phyloP scores from a whole-genome alignment of 2,113 vertebrate species.

The Capreolus pygargus region DNA sequence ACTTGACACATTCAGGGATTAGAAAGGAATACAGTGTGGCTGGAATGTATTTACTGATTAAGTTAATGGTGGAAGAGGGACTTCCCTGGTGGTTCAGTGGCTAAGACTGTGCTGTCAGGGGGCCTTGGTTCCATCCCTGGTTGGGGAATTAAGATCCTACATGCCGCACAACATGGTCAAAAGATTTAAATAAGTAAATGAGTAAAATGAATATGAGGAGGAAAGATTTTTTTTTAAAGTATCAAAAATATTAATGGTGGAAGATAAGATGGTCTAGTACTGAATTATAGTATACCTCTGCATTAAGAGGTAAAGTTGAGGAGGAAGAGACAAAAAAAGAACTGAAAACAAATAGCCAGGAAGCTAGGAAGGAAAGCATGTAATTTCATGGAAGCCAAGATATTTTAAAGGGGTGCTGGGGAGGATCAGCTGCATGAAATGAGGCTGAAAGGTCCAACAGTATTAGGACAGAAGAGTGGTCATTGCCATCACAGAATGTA shows the following conservation, averaged over 20 bases:
- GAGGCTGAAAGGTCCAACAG: neutral
- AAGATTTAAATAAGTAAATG: neutral
- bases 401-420: neutral
- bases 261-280: neutral
- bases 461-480: neutral
- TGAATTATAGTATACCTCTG: neutral
- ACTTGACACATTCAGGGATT: neutral
- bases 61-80: neutral
- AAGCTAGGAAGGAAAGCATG: neutral
- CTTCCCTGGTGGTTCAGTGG: neutral
- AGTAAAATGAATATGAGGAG: neutral
- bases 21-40: neutral
- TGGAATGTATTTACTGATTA: neutral
- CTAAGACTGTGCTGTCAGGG: neutral
- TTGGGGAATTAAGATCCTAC: neutral
- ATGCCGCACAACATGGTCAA: neutral
- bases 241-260: neutral
- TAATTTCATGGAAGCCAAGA: neutral
- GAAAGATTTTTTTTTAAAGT: neutral
- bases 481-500: neutral
- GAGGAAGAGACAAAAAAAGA: neutral
- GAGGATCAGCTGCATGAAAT: neutral
- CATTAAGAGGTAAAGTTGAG: neutral
- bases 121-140: neutral
- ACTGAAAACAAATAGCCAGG: neutral